A percentile compares a stretch with the other conserved stretches of the same genome.
Evolutionary conservation across 2,113 vertebrate genomes (phyloP).

Genomic region (Entelurus aequoreus): DNA sequence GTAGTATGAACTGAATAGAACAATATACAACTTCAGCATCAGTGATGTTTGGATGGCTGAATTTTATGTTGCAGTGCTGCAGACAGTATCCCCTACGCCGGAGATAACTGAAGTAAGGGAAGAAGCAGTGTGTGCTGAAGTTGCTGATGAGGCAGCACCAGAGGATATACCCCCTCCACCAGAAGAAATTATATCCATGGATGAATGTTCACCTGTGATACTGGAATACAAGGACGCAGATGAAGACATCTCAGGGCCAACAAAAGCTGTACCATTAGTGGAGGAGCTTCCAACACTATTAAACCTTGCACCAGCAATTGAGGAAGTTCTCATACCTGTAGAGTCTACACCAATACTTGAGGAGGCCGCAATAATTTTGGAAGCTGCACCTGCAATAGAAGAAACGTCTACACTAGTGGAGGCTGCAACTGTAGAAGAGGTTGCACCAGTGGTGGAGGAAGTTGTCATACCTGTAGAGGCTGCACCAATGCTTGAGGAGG

Average conservation of each 20-base stretch:
- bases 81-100: slow-evolving; percentile 48
- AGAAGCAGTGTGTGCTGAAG: slow-evolving; percentile 5
- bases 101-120: slow-evolving; percentile 21
- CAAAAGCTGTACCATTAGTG: too few relatives aligned
- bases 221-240: neutral
- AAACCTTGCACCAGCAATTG: neutral
- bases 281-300: neutral
- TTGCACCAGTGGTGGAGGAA: slow-evolving; percentile 5
- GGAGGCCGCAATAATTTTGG: neutral
- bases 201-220: neutral
- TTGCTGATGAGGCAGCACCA: slow-evolving; percentile 4
- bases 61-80: slow-evolving; percentile 69
- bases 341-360: neutral
- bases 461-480: neutral
- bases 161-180: neutral
- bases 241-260: neutral
- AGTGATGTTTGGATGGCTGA: slow-evolving; percentile 56
- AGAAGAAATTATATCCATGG: slow-evolving; percentile 1
- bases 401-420: neutral
- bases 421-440: neutral
- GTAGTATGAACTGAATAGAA: slow-evolving; percentile 10
- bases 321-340: neutral
- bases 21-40: slow-evolving; percentile 17
- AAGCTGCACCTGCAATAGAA: neutral
- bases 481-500: neutral